A percentile compares a stretch with the other conserved stretches of the same genome.
These are phyloP conservation scores for Sinocyclocheilus maitianheensis DNA, from an alignment of 2,113 vertebrate species.

Conservation along the genomic window DNA sequence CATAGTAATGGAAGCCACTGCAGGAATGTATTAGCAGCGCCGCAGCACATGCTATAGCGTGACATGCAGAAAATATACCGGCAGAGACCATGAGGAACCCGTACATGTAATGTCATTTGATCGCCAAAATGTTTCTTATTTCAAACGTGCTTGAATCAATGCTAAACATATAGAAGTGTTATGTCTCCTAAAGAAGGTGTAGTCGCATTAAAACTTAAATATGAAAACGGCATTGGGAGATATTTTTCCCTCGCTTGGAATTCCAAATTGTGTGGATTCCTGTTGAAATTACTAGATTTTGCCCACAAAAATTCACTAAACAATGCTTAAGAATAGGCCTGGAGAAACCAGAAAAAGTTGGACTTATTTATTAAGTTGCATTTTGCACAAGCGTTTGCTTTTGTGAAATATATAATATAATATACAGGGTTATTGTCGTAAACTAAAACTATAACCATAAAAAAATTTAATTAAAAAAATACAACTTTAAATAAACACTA, in stretches of 20 bases:
- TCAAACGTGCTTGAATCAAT: not conserved
- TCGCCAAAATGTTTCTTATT: not conserved
- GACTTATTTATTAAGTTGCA: no score
- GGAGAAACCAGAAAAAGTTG: no score
- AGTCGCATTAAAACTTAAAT: no score
- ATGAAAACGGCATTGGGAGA: no score
- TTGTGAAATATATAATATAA: no score
- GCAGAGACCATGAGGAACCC: not conserved
- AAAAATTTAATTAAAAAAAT: no score
- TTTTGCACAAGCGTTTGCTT: no score
- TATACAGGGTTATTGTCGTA: no score
- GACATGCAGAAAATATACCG: constrained; percentile 2
- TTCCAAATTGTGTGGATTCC: not conserved
- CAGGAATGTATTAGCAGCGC: constrained; percentile 59
- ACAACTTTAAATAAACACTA: no score
- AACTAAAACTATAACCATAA: no score
- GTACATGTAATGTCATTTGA: not conserved
- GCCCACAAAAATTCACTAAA: not conserved
- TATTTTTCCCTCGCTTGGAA: no score
- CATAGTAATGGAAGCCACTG: constrained; percentile 63
- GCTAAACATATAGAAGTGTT: not conserved
- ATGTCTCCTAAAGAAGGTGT: not conserved
- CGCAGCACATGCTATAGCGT: constrained; percentile 17
- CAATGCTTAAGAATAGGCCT: no score
- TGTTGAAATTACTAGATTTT: not conserved